A percentile compares a stretch with the other conserved stretches of the same genome.
These are phyloP conservation scores for Manacus vitellinus DNA, from an alignment of 2,113 vertebrate genomes.

Conservation along the genomic window DNA sequence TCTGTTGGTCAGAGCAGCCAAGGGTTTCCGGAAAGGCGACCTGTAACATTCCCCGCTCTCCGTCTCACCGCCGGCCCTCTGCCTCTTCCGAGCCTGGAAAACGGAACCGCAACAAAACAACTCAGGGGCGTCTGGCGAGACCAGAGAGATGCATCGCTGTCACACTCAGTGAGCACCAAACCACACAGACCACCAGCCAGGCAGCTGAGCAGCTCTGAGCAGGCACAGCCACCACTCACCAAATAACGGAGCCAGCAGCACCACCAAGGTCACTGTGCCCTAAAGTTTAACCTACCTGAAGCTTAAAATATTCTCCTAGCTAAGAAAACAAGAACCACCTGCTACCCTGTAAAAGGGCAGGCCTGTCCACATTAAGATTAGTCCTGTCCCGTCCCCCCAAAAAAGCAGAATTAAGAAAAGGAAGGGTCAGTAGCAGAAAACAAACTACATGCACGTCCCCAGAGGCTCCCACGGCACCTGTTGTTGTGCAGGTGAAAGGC, in stretches of 20 bases:
- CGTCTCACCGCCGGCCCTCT: slow-evolving; percentile 50
- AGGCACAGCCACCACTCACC: neutral
- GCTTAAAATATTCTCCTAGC: neutral
- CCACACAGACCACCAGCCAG: neutral
- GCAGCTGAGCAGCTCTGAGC: neutral
- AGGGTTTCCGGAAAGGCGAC: slow-evolving; percentile 85
- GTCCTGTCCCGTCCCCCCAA: fast-evolving
- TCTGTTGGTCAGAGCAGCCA: slow-evolving; percentile 79
- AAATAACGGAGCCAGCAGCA: neutral
- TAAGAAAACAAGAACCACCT: neutral
- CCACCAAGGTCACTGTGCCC: neutral
- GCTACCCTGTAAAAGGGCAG: neutral
- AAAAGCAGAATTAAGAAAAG: neutral
- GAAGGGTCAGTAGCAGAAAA: neutral
- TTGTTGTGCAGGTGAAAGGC: neutral
- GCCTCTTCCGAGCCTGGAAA: slow-evolving; percentile 79
- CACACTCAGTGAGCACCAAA: neutral
- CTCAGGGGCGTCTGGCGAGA: neutral
- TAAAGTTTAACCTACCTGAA: neutral
- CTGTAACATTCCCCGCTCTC: slow-evolving; percentile 70
- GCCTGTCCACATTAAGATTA: neutral
- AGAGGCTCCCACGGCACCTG: neutral
- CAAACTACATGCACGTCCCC: neutral
- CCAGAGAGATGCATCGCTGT: neutral
- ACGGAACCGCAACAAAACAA: neutral